Base-by-base conservation (phyloP, 2,113 vertebrate genomes). In the Dasyurus viverrinus region DNA sequence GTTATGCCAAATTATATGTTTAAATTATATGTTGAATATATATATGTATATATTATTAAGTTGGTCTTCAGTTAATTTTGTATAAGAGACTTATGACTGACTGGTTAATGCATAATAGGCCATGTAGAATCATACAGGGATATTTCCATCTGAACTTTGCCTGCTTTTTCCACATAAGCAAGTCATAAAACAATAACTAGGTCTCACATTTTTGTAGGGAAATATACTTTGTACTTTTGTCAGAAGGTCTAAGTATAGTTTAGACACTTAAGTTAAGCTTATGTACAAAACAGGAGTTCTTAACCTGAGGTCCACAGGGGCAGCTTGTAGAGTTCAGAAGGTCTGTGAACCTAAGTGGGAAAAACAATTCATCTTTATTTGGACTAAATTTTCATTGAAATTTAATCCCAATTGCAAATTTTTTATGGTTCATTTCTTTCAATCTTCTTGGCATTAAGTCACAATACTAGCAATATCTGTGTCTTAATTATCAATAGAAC, bases 91-190 rank as follows among this genome's bases (percentile, higher is more conserved):
- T n/a, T 19, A 84, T 84, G 68, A 16, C 68, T 26, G 11, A 12
- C 8, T 90, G 90, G 60, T 89, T 55, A 89, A 1, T n/a, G 93
- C 23, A 23, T 16, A 57, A 89, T 0, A 27, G 76, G 46, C 52
- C 89, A 30, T 9, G 36, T 25, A 48, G 14, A 95, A n/a, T 42
- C 27, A 27, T 24, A 54, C 8, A 84, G 46, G 53, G 36, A n/a
- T 26, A 47, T 93, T 90, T 95, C 47, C 93, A 47, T 9, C 54
- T 55, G 92, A 94, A 92, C 94, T 95, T 95, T 93, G 90, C 12
- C 54, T 92, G 76, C 54, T 50, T 24, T 92, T 91, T 95, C 26
- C 90, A 91, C 90, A 50, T 95, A 96, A 95, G 90, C 92, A 68
- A 68, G 90, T 95, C 60, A 89, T 91, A 93, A 94, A 93, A 55